Percentiles rank a stretch among this genome's conserved stretches.
These are phyloP conservation scores for Abramis brama DNA, from an alignment of 2,113 vertebrate genomes.

Conservation along the genomic window DNA sequence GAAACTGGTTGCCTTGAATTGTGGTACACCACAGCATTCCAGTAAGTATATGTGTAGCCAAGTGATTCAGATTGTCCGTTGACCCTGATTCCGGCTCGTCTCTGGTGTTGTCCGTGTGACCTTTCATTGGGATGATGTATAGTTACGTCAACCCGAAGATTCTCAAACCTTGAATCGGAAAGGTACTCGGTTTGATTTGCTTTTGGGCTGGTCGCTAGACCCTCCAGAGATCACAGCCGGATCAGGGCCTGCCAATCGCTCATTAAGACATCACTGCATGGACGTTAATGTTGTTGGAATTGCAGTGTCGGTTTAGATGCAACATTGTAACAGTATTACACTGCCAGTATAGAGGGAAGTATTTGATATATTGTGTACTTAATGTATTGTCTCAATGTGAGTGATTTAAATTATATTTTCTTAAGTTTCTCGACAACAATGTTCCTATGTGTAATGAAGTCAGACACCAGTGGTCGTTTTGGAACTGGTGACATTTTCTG, in stretches of 20 bases:
- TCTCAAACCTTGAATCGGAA: constrained; percentile 4
- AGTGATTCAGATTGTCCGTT: constrained; percentile 48
- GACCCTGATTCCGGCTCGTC: background rate
- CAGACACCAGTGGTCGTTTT: constrained; percentile 81
- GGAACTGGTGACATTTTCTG: constrained; percentile 83
- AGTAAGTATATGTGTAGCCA: constrained; percentile 69
- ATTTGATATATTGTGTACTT: constrained; percentile 95
- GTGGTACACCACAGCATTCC: constrained; percentile 76
- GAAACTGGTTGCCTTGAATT: constrained; percentile 77
- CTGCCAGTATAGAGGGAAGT: constrained; percentile 88
- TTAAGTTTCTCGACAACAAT: constrained; percentile 87
- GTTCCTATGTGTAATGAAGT: constrained; percentile 83
- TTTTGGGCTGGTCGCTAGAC: background rate
- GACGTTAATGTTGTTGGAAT: constrained; percentile 77
- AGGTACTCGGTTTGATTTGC: background rate
- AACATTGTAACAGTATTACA: constrained; percentile 90
- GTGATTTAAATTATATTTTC: constrained; percentile 99
- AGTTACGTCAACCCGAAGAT: background rate
- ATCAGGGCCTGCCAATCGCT: constrained; percentile 76
- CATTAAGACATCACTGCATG: constrained; percentile 83
- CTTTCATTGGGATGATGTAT: background rate
- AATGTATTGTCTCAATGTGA: constrained; percentile 95
- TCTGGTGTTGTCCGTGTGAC: background rate
- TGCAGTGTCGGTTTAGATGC: constrained; percentile 80
- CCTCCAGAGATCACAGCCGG: background rate